Evolutionary conservation across 2,797 vertebrate genomes (phyloP).

Genomic region (Pseudomugil tenellus): DNA sequence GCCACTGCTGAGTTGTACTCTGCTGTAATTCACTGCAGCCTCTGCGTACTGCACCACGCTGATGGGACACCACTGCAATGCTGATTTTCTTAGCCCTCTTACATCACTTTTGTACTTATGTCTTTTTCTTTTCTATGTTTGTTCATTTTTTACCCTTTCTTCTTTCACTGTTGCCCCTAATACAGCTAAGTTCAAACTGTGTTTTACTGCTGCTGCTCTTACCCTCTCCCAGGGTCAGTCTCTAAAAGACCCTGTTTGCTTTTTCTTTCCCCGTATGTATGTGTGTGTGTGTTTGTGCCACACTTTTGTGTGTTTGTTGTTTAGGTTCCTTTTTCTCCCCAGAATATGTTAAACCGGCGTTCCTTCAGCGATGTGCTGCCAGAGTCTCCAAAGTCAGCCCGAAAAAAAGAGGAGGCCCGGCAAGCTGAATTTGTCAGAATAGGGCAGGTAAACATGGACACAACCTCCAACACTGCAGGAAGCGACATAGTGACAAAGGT

Average conservation of each 20-base stretch:
- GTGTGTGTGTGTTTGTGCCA: slow-evolving; percentile 22
- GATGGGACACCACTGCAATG: slow-evolving; percentile 70
- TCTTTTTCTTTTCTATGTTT: slow-evolving; percentile 7
- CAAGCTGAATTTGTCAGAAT: slow-evolving; percentile 97
- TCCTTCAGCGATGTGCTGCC: slow-evolving; percentile 98
- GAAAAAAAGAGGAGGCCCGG: slow-evolving; percentile 96
- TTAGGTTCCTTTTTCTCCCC: slow-evolving; percentile 86
- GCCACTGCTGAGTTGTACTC: slow-evolving; percentile 46
- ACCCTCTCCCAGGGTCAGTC: slow-evolving; percentile 54
- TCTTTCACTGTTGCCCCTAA: slow-evolving; percentile 36
- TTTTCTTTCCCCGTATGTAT: slow-evolving; percentile 24
- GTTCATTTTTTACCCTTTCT: background rate
- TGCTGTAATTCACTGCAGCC: slow-evolving; percentile 67
- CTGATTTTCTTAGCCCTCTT: slow-evolving; percentile 69
- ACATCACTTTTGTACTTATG: slow-evolving; percentile 44
- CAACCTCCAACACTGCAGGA: too few species aligned
- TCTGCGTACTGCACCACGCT: slow-evolving; percentile 69
- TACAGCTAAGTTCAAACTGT: slow-evolving; percentile 25
- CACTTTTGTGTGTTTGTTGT: slow-evolving; percentile 55
- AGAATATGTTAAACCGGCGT: slow-evolving; percentile 98
- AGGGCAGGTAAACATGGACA: slow-evolving; percentile 87
- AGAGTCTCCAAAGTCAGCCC: slow-evolving; percentile 94
- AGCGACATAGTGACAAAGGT: background rate
- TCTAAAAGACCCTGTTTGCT: slow-evolving; percentile 69
- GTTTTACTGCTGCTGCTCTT: slow-evolving; percentile 54